A percentile compares a stretch with the other conserved stretches of the same genome.
Evolutionary conservation across 2,888 invertebrate genomes (phyloP).

Genomic region (Hyposoter dolosus): DNA sequence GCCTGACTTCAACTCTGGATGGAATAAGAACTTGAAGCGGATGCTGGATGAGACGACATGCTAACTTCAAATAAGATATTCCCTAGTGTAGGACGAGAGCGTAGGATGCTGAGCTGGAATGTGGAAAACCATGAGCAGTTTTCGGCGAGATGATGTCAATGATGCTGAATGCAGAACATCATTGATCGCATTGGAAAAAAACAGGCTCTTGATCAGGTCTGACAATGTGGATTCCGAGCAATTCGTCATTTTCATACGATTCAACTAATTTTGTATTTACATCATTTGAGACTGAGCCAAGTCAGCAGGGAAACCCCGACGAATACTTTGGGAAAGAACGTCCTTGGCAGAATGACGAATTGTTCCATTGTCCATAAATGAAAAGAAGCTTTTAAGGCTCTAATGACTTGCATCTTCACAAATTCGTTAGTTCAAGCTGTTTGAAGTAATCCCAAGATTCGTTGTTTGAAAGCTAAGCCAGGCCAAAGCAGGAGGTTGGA

Average conservation of each 20-base stretch:
- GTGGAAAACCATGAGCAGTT: neutral
- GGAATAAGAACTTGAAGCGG: conserved; percentile 4
- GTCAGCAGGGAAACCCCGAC: neutral
- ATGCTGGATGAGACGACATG: neutral
- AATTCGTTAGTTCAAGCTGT: neutral
- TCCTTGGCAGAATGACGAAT: neutral
- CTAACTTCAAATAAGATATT: conserved; percentile 46
- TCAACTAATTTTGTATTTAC: neutral
- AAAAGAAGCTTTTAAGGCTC: neutral
- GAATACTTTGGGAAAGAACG: neutral
- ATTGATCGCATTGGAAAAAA: neutral
- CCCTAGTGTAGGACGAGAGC: neutral
- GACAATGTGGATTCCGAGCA: neutral
- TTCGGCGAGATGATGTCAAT: neutral
- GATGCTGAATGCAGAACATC: neutral
- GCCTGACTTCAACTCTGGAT: conserved; percentile 67
- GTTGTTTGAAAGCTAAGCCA: neutral
- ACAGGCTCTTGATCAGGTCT: neutral
- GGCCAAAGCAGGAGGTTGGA: neutral
- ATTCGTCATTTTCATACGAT: neutral
- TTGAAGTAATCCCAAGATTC: neutral
- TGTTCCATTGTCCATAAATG: neutral
- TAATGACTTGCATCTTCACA: neutral
- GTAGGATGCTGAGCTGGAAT: neutral
- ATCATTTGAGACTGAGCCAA: neutral